Percentiles rank a stretch among this genome's conserved stretches.
phyloP scores from a whole-genome alignment of 2,113 vertebrate genomes.

The Spea bombifrons region DNA sequence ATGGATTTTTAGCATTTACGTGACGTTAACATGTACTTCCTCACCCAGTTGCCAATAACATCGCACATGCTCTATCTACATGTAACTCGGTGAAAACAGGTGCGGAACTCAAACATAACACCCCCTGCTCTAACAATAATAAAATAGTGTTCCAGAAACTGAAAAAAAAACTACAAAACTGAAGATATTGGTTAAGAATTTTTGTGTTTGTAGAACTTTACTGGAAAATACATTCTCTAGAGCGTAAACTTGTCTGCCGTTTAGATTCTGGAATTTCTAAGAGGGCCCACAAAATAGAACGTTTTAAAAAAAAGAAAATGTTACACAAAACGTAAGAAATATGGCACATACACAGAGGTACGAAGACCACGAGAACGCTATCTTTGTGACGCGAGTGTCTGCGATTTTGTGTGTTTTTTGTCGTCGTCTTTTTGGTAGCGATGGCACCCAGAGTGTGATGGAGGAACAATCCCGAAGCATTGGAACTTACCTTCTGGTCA shows the following conservation, averaged over 20 bases:
- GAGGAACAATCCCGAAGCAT: not conserved
- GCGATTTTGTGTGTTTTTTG: not conserved
- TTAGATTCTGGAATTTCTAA: constrained; percentile 7
- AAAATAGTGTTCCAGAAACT: not conserved
- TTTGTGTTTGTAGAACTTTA: not conserved
- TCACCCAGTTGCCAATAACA: too few relatives aligned
- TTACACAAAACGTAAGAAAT: not conserved
- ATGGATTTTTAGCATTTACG: too few relatives aligned
- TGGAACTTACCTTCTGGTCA: constrained; percentile 87
- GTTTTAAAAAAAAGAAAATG: not conserved
- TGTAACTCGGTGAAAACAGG: too few relatives aligned
- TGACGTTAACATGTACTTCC: too few relatives aligned
- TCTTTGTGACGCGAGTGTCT: not conserved
- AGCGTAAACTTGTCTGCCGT: constrained; percentile 12
- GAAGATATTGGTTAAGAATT: not conserved
- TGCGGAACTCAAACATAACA: too few relatives aligned
- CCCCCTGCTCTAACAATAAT: too few relatives aligned
- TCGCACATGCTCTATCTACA: too few relatives aligned
- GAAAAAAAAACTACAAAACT: not conserved
- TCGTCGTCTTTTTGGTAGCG: not conserved
- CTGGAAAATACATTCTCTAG: constrained; percentile 13
- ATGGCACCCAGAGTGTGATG: not conserved
- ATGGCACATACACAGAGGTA: constrained; percentile 21
- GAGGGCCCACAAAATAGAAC: not conserved
- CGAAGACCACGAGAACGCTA: constrained; percentile 1